Percentiles rank a stretch among this genome's conserved stretches.
Conservation (phyloP, 1,140 invertebrate genomes). For the Berghia stephanieae region DNA sequence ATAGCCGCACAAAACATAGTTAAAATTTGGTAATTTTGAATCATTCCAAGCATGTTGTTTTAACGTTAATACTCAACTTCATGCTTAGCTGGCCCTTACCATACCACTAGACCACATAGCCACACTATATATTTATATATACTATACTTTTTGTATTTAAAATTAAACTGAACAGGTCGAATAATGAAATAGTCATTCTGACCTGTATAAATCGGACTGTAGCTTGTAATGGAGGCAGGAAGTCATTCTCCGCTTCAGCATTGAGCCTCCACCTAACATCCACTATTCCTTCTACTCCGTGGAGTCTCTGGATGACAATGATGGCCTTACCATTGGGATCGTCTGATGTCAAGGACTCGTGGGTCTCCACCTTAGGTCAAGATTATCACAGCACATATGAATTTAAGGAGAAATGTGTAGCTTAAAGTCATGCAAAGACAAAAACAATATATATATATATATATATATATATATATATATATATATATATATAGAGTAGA, state of each 20-base stretch:
- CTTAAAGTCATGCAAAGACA: too few species aligned
- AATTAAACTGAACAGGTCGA: too few species aligned
- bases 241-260: slow-evolving; percentile 58
- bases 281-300: slow-evolving; percentile 55
- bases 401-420: background rate
- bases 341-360: slow-evolving; percentile 44
- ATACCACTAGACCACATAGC: too few species aligned
- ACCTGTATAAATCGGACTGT: slow-evolving; percentile 53
- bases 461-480: background rate
- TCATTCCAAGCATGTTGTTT: too few species aligned
- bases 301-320: slow-evolving; percentile 47
- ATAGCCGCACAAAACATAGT: too few species aligned
- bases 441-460: background rate
- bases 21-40: too few species aligned
- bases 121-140: too few species aligned
- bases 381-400: background rate
- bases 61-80: too few species aligned
- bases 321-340: slow-evolving; percentile 53
- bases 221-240: slow-evolving; percentile 52
- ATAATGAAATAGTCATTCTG: too few species aligned
- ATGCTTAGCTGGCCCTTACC: too few species aligned
- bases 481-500: background rate
- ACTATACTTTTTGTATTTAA: too few species aligned
- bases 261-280: slow-evolving; percentile 60
- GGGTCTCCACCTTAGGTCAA: slow-evolving; percentile 45